Evolutionary conservation across 1,140 invertebrate species (phyloP).

Genomic region (Drosophila triauraria): DNA sequence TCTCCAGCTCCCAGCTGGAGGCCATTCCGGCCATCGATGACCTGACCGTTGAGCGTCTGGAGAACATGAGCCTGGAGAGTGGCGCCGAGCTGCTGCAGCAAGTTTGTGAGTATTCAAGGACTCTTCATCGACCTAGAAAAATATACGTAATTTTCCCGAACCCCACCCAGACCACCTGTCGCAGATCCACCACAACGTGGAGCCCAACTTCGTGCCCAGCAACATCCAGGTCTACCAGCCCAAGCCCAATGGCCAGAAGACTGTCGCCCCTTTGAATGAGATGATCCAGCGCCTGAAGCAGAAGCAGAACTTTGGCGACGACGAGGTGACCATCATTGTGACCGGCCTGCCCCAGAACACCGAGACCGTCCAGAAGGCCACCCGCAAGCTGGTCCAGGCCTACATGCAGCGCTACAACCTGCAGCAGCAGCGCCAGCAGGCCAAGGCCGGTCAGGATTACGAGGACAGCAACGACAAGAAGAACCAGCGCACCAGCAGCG

Average conservation of each 20-base stretch:
- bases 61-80: slow-evolving; percentile 68
- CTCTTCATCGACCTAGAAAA: too few relatives aligned
- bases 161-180: slow-evolving; percentile 61
- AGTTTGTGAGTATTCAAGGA: slow-evolving; percentile 51
- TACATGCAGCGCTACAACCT: slow-evolving; percentile 77
- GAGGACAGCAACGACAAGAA: slow-evolving; percentile 38
- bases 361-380: slow-evolving; percentile 64
- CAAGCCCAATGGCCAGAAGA: slow-evolving; percentile 63
- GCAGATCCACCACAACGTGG: slow-evolving; percentile 64
- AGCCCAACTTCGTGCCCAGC: slow-evolving; percentile 68
- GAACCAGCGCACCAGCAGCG: slow-evolving; percentile 61
- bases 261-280: slow-evolving; percentile 52
- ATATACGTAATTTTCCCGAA: not conserved
- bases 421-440: slow-evolving; percentile 57
- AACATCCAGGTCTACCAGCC: slow-evolving; percentile 60
- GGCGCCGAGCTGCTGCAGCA: slow-evolving; percentile 70
- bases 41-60: slow-evolving; percentile 66
- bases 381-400: slow-evolving; percentile 68
- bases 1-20: slow-evolving; percentile 55
- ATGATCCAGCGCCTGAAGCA: slow-evolving; percentile 55
- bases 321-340: slow-evolving; percentile 78
- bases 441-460: slow-evolving; percentile 35
- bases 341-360: slow-evolving; percentile 68
- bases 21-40: slow-evolving; percentile 64
- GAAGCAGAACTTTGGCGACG: slow-evolving; percentile 67